Conservation (phyloP, 2,797 vertebrate genomes). For the Emys orbicularis region DNA sequence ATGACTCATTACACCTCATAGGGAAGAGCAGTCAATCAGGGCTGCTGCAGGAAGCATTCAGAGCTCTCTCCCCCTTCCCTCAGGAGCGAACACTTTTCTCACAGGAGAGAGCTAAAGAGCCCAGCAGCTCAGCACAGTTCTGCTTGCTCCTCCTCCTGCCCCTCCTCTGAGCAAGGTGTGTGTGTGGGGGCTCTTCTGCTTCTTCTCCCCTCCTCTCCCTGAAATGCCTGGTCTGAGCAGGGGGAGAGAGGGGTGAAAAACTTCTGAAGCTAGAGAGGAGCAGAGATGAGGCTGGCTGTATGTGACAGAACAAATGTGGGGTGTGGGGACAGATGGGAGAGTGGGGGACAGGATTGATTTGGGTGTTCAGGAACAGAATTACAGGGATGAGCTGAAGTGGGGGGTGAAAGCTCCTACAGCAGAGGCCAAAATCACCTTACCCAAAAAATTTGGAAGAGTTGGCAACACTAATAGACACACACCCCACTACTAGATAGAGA, state of each 20-base stretch:
- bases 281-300: not conserved
- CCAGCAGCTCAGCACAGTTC: not conserved
- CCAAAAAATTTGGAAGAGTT: not conserved
- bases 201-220: not conserved
- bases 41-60: not conserved
- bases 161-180: too few species aligned
- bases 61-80: not conserved
- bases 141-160: too few species aligned
- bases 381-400: not conserved
- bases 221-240: not conserved
- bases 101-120: not conserved
- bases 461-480: not conserved
- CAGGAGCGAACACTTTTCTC: not conserved
- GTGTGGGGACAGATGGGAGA: too few species aligned
- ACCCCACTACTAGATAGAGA: too few species aligned
- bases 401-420: not conserved
- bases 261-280: not conserved
- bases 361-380: not conserved
- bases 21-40: not conserved
- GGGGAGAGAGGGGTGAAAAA: not conserved
- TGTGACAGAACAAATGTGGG: not conserved
- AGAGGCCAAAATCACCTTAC: not conserved
- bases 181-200: not conserved
- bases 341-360: not conserved
- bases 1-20: not conserved